Evolutionary conservation across 2,113 vertebrate genomes (phyloP), one percentile per base, ranked within the genome.

Genomic region (Seriola dumerili): DNA sequence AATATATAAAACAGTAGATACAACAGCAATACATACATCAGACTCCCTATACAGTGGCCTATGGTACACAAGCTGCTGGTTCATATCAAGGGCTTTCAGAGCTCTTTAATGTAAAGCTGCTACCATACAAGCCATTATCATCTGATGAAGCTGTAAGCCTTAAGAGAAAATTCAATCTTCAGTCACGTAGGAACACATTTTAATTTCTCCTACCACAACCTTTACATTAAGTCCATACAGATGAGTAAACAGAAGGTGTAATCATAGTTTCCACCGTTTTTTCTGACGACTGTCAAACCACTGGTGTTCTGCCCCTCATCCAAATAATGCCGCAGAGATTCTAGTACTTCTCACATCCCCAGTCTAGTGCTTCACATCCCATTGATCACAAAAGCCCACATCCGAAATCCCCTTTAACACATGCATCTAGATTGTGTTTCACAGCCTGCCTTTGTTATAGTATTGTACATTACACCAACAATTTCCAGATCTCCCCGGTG

Each of bases 401-500:
- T 84, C 76, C 70, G 34, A 88, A 83, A 88, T 55, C 69, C 69
- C 23, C 67, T 72, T 79, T 68, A 87, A 80, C 52, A 10, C 70
- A 61, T 19, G 2, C 58, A 79, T 77, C 76, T 48, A 81, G 73
- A 87, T 84, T 85, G 68, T 80, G 81, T 85, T 84, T 79, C 83
- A 75, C 71, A 83, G 85, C 61, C 76, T 38, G 74, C 59, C 84
- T 67, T 85, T 85, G 83, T 89, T 87, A 73, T 71, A 50, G 72
- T 79, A 80, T 84, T 69, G 71, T 84, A 83, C 90, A 90, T 91
- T 88, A 90, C 72, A 85, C 59, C 88, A 88, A 89, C 83, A 78
- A 81, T 87, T 85, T 87, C 83, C 55, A 48, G 59, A 85, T 88
- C 84, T 91, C 90, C 86, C 81, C 55, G 80, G 89, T 85, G 89